Conservation (phyloP, 2,888 invertebrate species). For the Elaeidobius kamerunicus region DNA sequence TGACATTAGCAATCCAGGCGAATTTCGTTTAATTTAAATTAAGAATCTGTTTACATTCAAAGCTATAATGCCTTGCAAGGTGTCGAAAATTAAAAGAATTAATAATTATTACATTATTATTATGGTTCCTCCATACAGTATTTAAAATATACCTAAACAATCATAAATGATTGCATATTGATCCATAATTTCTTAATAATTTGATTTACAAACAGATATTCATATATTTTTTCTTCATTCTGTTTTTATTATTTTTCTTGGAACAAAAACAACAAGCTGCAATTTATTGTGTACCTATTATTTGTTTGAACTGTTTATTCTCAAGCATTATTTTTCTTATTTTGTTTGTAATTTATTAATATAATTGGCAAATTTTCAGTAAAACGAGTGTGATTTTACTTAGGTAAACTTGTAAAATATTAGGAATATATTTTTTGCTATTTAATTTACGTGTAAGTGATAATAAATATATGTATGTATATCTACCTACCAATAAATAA, state of each 20-base stretch:
- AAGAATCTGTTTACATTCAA: too few relatives aligned
- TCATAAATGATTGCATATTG: too few relatives aligned
- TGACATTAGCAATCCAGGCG: too few relatives aligned
- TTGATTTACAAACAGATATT: not conserved
- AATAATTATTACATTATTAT: too few relatives aligned
- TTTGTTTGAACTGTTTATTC: not conserved
- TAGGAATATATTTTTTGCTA: conserved; percentile 4
- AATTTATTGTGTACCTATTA: too few relatives aligned
- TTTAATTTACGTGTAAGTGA: not conserved
- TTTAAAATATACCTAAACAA: too few relatives aligned
- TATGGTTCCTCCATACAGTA: too few relatives aligned
- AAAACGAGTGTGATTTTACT: not conserved
- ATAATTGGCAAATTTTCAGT: not conserved
- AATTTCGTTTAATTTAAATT: too few relatives aligned
- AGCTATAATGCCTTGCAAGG: too few relatives aligned
- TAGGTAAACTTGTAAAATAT: conserved; percentile 1
- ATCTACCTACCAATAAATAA: not conserved
- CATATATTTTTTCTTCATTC: not conserved
- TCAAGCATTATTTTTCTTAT: not conserved
- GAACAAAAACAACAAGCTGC: not conserved
- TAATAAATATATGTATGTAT: conserved; percentile 2
- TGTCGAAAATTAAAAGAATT: too few relatives aligned
- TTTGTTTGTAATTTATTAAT: not conserved
- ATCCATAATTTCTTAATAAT: not conserved
- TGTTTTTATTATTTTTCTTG: not conserved